These are phyloP conservation scores for Eledona agricola DNA, from an alignment of 2,888 invertebrate species.

Conservation along the genomic window DNA sequence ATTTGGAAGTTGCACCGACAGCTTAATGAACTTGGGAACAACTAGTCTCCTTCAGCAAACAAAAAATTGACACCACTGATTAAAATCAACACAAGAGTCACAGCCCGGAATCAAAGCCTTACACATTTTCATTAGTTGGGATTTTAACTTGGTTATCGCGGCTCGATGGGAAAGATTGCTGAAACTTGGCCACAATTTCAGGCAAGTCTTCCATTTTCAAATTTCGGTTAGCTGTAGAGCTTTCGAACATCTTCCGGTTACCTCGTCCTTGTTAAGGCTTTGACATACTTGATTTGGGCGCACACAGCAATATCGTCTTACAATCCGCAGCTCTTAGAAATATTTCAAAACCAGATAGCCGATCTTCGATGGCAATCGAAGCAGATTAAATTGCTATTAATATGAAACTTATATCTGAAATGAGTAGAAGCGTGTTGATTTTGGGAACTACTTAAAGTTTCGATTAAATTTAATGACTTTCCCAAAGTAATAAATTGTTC, in stretches of 20 bases:
- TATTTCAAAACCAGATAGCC: constrained; percentile 11
- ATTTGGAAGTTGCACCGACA: no score
- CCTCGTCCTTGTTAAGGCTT: constrained; percentile 17
- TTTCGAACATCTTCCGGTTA: constrained; percentile 5
- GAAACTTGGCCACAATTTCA: no score
- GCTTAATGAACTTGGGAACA: not conserved
- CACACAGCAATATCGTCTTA: constrained; percentile 23
- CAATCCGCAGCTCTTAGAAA: constrained; percentile 22
- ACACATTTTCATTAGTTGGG: constrained; percentile 15
- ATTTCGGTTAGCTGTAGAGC: constrained; percentile 4
- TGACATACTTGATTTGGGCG: constrained; percentile 14
- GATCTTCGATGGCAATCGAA: constrained; percentile 11
- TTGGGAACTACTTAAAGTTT: constrained; percentile 24
- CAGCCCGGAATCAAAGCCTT: constrained; percentile 3
- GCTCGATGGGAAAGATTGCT: constrained; percentile 12
- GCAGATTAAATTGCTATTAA: constrained; percentile 16
- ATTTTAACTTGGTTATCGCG: constrained; percentile 9
- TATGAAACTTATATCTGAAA: constrained; percentile 22
- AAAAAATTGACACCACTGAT: constrained; percentile 19
- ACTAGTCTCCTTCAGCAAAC: constrained; percentile 4
- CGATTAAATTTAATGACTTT: constrained; percentile 34
- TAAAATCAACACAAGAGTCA: constrained; percentile 11
- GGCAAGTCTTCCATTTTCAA: no score
- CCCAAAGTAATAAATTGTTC: constrained; percentile 36
- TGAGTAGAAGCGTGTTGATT: constrained; percentile 20